Evolutionary conservation across 2,113 vertebrate genomes (phyloP).

Genomic region (Notechis scutatus): DNA sequence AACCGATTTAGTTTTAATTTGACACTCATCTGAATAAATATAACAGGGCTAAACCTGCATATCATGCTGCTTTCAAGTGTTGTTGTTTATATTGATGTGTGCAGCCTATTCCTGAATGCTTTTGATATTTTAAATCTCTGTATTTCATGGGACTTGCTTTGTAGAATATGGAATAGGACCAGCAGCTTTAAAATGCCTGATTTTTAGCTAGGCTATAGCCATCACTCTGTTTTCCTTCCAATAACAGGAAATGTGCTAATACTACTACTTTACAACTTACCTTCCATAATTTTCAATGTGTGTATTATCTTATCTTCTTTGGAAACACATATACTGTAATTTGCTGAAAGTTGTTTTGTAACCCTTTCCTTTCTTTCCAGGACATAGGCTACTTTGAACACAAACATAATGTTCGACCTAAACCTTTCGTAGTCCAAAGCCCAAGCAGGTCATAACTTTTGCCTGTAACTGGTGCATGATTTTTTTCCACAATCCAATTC

Average conservation of each 20-base stretch:
- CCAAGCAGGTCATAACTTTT: conserved; percentile 80
- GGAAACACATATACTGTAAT: conserved; percentile 1
- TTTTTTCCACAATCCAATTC: conserved; percentile 48
- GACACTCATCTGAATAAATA: background rate
- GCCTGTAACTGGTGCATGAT: conserved; percentile 70
- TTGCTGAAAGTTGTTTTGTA: conserved; percentile 53
- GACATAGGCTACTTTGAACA: conserved; percentile 89
- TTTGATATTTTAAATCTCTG: background rate
- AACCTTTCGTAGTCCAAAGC: conserved; percentile 83
- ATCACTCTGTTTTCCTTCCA: background rate
- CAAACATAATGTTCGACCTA: conserved; percentile 87
- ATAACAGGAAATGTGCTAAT: background rate
- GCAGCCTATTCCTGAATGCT: background rate
- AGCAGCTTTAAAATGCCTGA: background rate
- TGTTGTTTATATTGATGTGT: background rate
- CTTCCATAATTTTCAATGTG: background rate
- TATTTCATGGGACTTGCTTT: background rate
- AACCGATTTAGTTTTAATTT: background rate
- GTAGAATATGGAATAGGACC: background rate
- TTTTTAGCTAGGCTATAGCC: background rate
- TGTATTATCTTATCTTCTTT: conserved; percentile 20
- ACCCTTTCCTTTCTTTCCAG: conserved; percentile 74
- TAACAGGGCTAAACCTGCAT: background rate
- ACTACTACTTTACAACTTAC: conserved; percentile 18
- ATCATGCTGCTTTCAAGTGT: background rate